These are phyloP conservation scores for Cheumatopsyche charites DNA, from an alignment of 1,140 invertebrate species.

Conservation along the genomic window DNA sequence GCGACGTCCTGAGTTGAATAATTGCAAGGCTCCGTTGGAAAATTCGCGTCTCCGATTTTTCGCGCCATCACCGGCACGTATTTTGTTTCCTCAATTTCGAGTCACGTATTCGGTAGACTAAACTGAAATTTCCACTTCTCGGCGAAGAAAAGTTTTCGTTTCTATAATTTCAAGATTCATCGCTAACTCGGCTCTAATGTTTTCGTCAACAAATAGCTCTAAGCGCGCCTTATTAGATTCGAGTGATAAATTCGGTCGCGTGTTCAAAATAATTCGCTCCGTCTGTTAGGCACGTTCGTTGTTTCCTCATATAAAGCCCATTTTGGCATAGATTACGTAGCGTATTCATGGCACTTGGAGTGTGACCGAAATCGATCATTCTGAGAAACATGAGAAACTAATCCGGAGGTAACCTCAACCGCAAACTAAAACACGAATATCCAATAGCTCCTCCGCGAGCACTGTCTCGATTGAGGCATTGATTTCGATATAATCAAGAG, in stretches of 20 bases:
- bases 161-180: constrained; percentile 4
- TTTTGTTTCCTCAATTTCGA: constrained; percentile 18
- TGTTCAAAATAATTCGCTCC: neutral
- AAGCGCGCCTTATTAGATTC: too few species aligned
- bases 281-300: too few species aligned
- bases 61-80: constrained; percentile 7
- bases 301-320: too few species aligned
- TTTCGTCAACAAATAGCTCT: too few species aligned
- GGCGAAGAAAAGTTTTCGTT: neutral
- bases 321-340: too few species aligned
- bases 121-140: constrained; percentile 21
- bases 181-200: neutral
- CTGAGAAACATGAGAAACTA: constrained; percentile 11
- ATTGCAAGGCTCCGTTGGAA: too few species aligned
- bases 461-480: too few species aligned
- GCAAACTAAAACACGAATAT: constrained; percentile 12
- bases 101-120: constrained; percentile 16
- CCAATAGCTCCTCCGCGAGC: neutral
- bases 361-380: constrained; percentile 15
- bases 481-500: too few species aligned
- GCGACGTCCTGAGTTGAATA: constrained; percentile 4
- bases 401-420: constrained; percentile 12
- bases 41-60: neutral
- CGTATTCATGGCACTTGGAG: neutral
- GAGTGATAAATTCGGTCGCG: too few species aligned